Conservation (phyloP, 2,888 invertebrate species). For the Thecophora atra region DNA sequence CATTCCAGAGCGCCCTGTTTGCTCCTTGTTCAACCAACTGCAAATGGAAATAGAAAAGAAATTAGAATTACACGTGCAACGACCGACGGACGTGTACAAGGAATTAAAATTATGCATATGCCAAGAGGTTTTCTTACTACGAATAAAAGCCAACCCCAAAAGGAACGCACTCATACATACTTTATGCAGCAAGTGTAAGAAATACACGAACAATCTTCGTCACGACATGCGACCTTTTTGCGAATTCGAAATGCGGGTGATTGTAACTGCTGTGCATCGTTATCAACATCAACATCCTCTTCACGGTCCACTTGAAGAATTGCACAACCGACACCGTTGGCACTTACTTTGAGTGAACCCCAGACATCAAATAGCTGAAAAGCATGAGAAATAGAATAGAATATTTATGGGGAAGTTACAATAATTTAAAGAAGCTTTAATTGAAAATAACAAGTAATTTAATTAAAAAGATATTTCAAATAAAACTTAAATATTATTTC, state of each 20-base stretch:
- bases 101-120: constrained; percentile 21
- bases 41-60: constrained; percentile 19
- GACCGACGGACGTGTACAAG: neutral
- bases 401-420: neutral
- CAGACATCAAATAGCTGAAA: constrained; percentile 84
- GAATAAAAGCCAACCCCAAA: neutral
- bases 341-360: constrained; percentile 90
- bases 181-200: constrained; percentile 83
- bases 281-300: constrained; percentile 66
- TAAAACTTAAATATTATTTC: too few relatives aligned
- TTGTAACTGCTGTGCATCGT: constrained; percentile 75
- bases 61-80: neutral
- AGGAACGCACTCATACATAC: constrained; percentile 64
- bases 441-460: neutral
- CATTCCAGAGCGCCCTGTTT: constrained; percentile 83
- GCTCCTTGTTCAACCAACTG: constrained; percentile 75
- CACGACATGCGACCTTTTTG: constrained; percentile 77
- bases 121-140: neutral
- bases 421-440: neutral
- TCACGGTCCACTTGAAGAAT: constrained; percentile 89
- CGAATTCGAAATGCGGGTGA: constrained; percentile 81
- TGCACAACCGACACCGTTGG: constrained; percentile 88
- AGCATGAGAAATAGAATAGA: neutral
- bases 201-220: constrained; percentile 90
- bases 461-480: neutral